phyloP scores from a whole-genome alignment of 2,888 invertebrate genomes.

The Eurois occulta region DNA sequence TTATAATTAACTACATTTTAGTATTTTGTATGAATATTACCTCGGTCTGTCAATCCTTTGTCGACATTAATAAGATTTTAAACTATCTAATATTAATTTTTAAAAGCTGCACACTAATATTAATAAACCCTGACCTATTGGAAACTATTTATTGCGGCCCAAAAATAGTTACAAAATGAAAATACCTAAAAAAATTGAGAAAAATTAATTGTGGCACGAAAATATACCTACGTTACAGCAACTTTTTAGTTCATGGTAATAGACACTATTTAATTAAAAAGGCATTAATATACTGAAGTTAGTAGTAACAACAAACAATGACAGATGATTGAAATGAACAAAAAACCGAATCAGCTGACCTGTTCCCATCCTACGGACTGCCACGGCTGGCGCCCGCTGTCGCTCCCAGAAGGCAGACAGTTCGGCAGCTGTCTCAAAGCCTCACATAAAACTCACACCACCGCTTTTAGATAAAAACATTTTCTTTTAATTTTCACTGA shows the following conservation, averaged over 20 bases:
- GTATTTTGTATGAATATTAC: background rate
- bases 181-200: background rate
- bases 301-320: slow-evolving; percentile 10
- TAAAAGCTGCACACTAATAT: background rate
- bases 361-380: slow-evolving; percentile 94
- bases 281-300: background rate
- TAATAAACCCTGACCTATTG: background rate
- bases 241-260: background rate
- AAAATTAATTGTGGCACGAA: background rate
- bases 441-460: slow-evolving; percentile 58
- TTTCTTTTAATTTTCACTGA: slow-evolving; percentile 51
- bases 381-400: slow-evolving; percentile 90
- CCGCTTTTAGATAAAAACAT: slow-evolving; percentile 54
- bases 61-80: background rate
- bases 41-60: background rate
- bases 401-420: slow-evolving; percentile 92
- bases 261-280: background rate
- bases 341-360: slow-evolving; percentile 85
- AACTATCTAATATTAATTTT: background rate
- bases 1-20: background rate
- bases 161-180: background rate
- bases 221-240: background rate
- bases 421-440: slow-evolving; percentile 74
- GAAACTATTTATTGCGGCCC: background rate
- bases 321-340: slow-evolving; percentile 3